Base-by-base conservation (phyloP, 1,140 invertebrate species). In the Drosophila elegans region DNA sequence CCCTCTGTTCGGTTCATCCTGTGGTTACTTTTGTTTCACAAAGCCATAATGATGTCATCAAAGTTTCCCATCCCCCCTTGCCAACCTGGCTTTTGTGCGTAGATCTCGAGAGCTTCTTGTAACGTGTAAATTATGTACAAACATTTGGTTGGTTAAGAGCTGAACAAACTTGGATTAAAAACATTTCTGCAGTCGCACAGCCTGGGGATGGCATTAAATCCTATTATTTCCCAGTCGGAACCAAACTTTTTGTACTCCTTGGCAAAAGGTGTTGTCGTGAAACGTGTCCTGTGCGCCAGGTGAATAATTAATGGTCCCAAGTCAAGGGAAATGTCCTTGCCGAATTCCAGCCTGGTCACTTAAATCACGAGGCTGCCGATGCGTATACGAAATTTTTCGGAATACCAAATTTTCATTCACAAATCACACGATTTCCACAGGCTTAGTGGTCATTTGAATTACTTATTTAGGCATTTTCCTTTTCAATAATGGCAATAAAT, bases 31-130 rank as follows among this genome's bases (percentile, higher is more conserved):
- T 89, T 89, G 83, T 83, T 89, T 69, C 72, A 71, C 71, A 83
- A 86, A 73, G 80, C 64, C 84, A 88, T 88, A 89, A 89, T 88
- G 84, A 88, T 88, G 84, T 88, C 84, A 88, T 88, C 84, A 80
- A 78, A 78, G 59, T 46, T 62, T 25, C 48, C 48, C n/a, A n/a
- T n/a, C 25, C 74, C 46, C 57, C 55, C n/a, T 49, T 29, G 29
- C 12, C 36, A 21, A 21, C 10, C 36, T 11, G 25, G 10, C 12
- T 25, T 21, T 53, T 55, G 52, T 62, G 74, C 57, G 69, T 74
- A 80, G 51, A 72, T 72, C 52, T 79, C 49, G 60, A 80, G 67
- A 67, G 67, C 72, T 63, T 61, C 77, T 88, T 74, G 74, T 82
- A 79, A 63, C 80, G 64, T 83, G 80, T 83, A 84, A 83, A 83